A percentile compares a stretch with the other conserved stretches of the same genome.
Evolutionary conservation across 2,888 invertebrate species (phyloP).

Genomic region (Eurytoma adleriae): DNA sequence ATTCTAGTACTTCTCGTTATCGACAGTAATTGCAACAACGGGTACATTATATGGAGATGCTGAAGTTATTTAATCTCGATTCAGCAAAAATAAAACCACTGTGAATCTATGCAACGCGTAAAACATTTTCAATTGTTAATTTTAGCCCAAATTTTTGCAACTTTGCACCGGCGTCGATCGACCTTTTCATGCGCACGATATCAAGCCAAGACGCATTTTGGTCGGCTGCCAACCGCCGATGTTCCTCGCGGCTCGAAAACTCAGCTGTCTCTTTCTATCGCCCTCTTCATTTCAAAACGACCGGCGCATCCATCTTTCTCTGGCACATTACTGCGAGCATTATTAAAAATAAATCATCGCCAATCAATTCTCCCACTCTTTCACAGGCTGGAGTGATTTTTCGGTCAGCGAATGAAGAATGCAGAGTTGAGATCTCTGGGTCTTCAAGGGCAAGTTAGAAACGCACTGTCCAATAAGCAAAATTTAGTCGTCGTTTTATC

Average conservation of each 20-base stretch:
- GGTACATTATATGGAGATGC: no score
- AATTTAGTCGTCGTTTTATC: no score
- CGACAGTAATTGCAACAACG: no score
- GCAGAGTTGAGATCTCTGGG: neutral
- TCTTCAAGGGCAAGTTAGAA: no score
- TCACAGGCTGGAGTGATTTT: neutral
- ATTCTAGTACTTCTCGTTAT: no score
- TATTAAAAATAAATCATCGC: conserved; percentile 36
- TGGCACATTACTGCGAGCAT: neutral
- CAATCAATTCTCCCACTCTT: conserved; percentile 1
- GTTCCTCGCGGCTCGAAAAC: neutral
- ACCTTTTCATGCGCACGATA: conserved; percentile 7
- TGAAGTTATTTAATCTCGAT: no score
- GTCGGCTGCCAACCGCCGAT: conserved; percentile 38
- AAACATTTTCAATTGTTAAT: conserved; percentile 32
- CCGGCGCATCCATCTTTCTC: neutral
- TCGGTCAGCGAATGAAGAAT: neutral
- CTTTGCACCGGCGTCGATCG: neutral
- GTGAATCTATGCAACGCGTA: no score
- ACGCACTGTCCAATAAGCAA: no score
- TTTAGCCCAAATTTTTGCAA: conserved; percentile 48
- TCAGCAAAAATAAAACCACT: no score
- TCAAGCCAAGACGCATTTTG: conserved; percentile 48
- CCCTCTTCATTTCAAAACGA: neutral
- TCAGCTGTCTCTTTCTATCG: neutral